These are phyloP conservation scores for Pseudorhombus dupliciocellatus DNA, from an alignment of 2,113 vertebrate genomes.

Conservation along the genomic window DNA sequence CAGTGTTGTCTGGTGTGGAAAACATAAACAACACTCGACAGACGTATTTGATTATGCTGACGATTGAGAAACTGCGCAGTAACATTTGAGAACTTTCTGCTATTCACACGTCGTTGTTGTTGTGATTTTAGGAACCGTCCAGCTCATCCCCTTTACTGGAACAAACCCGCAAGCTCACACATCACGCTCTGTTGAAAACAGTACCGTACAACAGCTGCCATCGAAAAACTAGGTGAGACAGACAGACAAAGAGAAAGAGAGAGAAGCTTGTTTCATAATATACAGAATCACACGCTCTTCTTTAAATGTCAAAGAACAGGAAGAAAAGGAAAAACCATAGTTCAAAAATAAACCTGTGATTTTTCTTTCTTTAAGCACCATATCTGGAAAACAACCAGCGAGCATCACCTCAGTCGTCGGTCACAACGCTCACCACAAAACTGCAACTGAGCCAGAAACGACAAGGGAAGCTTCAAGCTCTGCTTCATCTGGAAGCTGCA, in stretches of 20 bases:
- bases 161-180: slow-evolving; percentile 84
- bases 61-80: background rate
- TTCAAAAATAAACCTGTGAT: background rate
- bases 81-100: background rate
- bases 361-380: slow-evolving; percentile 60
- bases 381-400: slow-evolving; percentile 37
- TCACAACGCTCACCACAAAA: background rate
- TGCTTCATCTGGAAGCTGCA: background rate
- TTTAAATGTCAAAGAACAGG: background rate
- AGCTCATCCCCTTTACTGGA: slow-evolving; percentile 86
- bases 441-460: background rate
- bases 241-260: too few relatives aligned
- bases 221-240: slow-evolving; percentile 78
- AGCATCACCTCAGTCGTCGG: background rate
- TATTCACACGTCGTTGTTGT: background rate
- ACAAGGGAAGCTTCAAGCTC: slow-evolving; percentile 1
- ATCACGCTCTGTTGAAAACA: slow-evolving; percentile 84
- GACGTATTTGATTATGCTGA: background rate
- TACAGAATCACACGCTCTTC: background rate
- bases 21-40: slow-evolving; percentile 4
- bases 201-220: slow-evolving; percentile 90
- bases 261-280: background rate
- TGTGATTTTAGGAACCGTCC: slow-evolving; percentile 59
- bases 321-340: background rate
- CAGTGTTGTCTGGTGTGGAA: background rate